Base-by-base conservation (phyloP, 2,888 invertebrate genomes). In the Tenthredo livida region DNA sequence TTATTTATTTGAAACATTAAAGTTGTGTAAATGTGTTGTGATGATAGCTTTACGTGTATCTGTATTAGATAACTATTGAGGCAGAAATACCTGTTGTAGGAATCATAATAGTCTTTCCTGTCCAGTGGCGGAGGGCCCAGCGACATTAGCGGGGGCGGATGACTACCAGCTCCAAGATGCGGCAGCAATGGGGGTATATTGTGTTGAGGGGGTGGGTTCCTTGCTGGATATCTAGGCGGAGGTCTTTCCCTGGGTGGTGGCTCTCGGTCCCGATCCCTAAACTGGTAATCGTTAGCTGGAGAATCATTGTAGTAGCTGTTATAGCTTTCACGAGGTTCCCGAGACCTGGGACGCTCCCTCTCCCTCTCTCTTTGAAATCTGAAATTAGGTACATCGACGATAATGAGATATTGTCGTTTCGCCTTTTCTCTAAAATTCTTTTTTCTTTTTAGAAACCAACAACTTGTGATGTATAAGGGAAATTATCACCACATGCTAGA, bases 81-180 rank as follows among this genome's bases (percentile, higher is more conserved):
- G 92, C 93, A 92, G 92, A 93, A 93, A 93, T 93, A 93, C 93
- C 93, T 93, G 93, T 92, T 93, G 92, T 93, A 93, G 91, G 92
- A 93, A 92, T 93, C 93, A 92, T 93, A 93, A 93, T 93, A 93
- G 92, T 93, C 93, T 93, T 93, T 93, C 93, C 93, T 93, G 91
- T 93, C 93, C 91, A 91, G 89, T 87, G 88, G 87, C 85, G 90
- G 89, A 87, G 90, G 90, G 91, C 92, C 92, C 90, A 92, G 89
- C 86, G 92, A 91, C 91, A 91, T 91, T 88, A 91, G 90, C 85
- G 92, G 91, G 87, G 92, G 91, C 87, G 91, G 84, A 43, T 84
- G 91, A 89, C 90, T 88, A 87, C 90, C 90, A 85, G 90, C 86
- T 86, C 89, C 86, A 88, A 90, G 88, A 88, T 90, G 90, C 21